Percentiles rank a stretch among this genome's conserved stretches.
These are phyloP conservation scores for Schlechtendalia chinensis DNA, from an alignment of 1,140 invertebrate genomes.

Conservation along the genomic window DNA sequence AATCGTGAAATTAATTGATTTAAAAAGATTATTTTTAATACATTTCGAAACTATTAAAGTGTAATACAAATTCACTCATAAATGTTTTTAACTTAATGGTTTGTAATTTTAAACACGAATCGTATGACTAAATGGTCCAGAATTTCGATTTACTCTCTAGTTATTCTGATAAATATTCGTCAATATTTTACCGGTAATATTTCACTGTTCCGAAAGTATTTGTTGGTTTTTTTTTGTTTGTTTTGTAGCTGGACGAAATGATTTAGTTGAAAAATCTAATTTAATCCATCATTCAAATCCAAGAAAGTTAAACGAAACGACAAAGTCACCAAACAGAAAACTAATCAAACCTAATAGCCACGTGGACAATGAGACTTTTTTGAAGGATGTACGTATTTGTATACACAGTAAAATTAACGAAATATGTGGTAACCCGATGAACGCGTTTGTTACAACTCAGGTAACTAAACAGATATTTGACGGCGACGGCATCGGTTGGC, in stretches of 20 bases:
- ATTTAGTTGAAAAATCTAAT: slow-evolving; percentile 83
- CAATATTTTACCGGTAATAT: too few relatives aligned
- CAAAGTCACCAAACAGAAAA: slow-evolving; percentile 65
- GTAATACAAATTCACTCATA: too few relatives aligned
- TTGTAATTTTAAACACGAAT: too few relatives aligned
- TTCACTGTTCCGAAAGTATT: too few relatives aligned
- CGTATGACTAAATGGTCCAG: too few relatives aligned
- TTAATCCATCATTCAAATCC: slow-evolving; percentile 77
- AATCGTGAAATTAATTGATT: too few relatives aligned
- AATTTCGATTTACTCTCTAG: too few relatives aligned
- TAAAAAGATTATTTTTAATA: too few relatives aligned
- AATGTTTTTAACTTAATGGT: too few relatives aligned
- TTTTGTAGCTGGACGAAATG: slow-evolving; percentile 69
- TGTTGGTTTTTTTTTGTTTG: slow-evolving; percentile 34
- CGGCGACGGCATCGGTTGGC: slow-evolving; percentile 95
- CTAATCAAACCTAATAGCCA: slow-evolving; percentile 64
- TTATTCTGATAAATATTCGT: too few relatives aligned
- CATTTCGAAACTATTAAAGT: too few relatives aligned
- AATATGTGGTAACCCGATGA: not conserved
- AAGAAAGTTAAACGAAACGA: slow-evolving; percentile 64
- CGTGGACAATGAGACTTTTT: slow-evolving; percentile 81
- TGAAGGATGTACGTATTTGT: slow-evolving; percentile 70
- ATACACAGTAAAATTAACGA: not conserved
- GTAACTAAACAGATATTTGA: slow-evolving; percentile 86
- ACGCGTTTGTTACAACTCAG: slow-evolving; percentile 57